Conservation (phyloP, 2,888 invertebrate species). For the Caenorhabditis sulstoni region DNA sequence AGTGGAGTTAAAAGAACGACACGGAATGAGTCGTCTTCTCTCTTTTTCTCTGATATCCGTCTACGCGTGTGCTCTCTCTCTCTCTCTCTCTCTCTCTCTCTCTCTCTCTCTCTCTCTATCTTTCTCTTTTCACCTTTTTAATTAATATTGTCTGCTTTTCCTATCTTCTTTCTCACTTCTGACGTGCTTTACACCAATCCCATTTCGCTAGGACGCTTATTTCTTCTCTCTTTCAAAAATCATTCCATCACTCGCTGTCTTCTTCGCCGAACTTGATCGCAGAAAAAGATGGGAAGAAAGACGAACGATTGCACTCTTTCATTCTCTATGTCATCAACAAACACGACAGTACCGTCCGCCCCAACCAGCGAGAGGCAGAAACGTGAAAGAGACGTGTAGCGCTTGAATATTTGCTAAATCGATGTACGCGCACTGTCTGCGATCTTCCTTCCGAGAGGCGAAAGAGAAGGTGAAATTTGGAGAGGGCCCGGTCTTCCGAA, state of each 20-base stretch:
- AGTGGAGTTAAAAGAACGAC: conserved; percentile 22
- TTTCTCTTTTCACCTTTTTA: conserved; percentile 16
- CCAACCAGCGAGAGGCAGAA: conserved; percentile 7
- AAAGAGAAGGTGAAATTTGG: conserved; percentile 21
- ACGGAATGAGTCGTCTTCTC: conserved; percentile 9
- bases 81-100: conserved; percentile 26
- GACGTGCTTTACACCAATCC: too few species aligned
- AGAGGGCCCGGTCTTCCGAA: conserved; percentile 38
- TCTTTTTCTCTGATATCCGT: conserved; percentile 30
- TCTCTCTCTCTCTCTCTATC: neutral
- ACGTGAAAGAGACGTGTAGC: conserved; percentile 43
- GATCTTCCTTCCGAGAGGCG: conserved; percentile 22
- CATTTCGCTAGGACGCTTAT: too few species aligned
- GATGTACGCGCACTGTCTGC: conserved; percentile 47
- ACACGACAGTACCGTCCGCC: neutral
- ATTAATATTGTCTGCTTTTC: conserved; percentile 1
- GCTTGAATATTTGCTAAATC: conserved; percentile 58
- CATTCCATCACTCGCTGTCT: conserved; percentile 5
- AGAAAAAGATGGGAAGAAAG: conserved; percentile 1
- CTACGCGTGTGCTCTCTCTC: too few species aligned
- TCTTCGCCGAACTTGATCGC: conserved; percentile 43
- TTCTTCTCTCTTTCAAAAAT: conserved; percentile 9
- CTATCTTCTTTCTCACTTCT: neutral
- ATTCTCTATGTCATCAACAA: conserved; percentile 28
- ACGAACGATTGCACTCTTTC: conserved; percentile 37